A percentile compares a stretch with the other conserved stretches of the same genome.
Conservation (phyloP, 2,113 vertebrate species). For the Gobius niger region DNA sequence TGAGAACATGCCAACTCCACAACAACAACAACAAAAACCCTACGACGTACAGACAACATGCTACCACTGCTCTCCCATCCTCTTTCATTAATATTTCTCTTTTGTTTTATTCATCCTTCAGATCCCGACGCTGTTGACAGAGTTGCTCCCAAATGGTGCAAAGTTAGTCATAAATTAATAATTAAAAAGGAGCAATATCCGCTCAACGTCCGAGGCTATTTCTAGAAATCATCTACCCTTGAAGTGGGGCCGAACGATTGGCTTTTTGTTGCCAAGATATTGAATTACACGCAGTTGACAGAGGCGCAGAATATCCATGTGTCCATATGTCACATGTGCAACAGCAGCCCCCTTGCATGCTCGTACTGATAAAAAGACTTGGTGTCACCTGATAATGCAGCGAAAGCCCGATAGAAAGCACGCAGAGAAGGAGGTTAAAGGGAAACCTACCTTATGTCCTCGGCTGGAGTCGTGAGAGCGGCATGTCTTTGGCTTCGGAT, state of each 20-base stretch:
- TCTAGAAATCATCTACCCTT: conserved; percentile 5
- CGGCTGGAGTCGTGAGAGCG: background rate
- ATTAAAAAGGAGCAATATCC: conserved; percentile 1
- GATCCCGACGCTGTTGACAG: background rate
- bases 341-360: background rate
- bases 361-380: conserved; percentile 5
- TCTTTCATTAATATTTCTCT: background rate
- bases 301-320: background rate
- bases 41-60: no score
- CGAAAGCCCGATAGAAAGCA: conserved; percentile 8
- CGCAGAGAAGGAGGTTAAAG: conserved; percentile 7
- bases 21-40: no score
- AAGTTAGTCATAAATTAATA: conserved; percentile 12
- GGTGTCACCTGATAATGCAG: conserved; percentile 34
- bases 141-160: background rate
- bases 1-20: no score
- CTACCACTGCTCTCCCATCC: no score
- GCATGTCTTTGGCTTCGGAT: conserved; percentile 6
- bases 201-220: background rate
- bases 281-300: background rate
- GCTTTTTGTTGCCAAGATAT: conserved; percentile 17
- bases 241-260: conserved; percentile 10
- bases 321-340: conserved; percentile 4
- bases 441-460: background rate
- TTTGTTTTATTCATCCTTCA: background rate